Base-by-base conservation (phyloP, 2,113 vertebrate species). In the Chionomys nivalis region DNA sequence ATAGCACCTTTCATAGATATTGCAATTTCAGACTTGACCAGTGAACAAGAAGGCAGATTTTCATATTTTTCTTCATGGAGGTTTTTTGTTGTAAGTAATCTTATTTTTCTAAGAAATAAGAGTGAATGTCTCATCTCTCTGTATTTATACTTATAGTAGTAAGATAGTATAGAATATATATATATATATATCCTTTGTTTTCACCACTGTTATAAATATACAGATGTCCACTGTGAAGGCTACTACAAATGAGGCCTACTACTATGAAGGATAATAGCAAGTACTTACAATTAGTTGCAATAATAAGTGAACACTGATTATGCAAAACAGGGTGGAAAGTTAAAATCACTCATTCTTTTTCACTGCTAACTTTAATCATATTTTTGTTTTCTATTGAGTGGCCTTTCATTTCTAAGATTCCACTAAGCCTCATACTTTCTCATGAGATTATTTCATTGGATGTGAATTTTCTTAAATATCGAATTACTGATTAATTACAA, bases 401-500 rank as follows among this genome's bases (percentile, higher is more conserved):
- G 55, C 9, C 36, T 88, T 95, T 93, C 81, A 77, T 92, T 92
- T 26, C 44, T 94, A 76, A 94, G 58, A 28, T 58, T 93, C 36
- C 23, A 58, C 39, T 70, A 86, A 88, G 13, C 28, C 86, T 90
- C 63, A 93, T 39, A 90, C 88, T 77, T 91, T 88, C 26, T 49
- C 0, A 3, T 73, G 81, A 55, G 33, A 68, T 86, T 82, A 63
- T 76, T 93, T 89, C 47, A 42, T 68, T 4, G 17, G 58, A 70
- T 93, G n/a, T 61, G 0, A 87, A 77, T 96, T 97, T 97, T 95
- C 76, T 95, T 81, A 72, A 52, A 47, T 89, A 96, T 96, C 55
- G n/a, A 61, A 52, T 94, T 49, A 94, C 72, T 93, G 55, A 28
- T 65, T 83, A 95, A 72, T 97, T 96, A 95, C 31, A 85, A 75